A percentile compares a stretch with the other conserved stretches of the same genome.
Conservation (phyloP, 2,888 invertebrate genomes). For the Protophormia terraenovae region DNA sequence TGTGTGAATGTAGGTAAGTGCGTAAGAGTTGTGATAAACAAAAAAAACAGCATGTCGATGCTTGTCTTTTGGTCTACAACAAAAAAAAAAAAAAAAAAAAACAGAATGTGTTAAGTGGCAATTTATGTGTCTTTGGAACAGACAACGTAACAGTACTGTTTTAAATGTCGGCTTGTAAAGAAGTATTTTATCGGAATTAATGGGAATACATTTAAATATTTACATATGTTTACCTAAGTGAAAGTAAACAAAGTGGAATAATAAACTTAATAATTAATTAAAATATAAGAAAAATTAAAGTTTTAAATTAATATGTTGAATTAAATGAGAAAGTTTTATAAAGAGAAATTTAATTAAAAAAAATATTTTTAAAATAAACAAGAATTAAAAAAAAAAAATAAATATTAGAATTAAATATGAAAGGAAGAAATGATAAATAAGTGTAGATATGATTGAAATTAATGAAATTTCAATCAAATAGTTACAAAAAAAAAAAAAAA, state of each 20-base stretch:
- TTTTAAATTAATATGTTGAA: too few species aligned
- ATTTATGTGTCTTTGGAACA: slow-evolving; percentile 9
- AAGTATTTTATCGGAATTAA: neutral
- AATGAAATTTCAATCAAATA: too few species aligned
- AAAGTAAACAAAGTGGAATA: too few species aligned
- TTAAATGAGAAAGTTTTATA: too few species aligned
- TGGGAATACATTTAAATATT: neutral
- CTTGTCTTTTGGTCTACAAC: neutral
- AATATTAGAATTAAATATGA: too few species aligned
- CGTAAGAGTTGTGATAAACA: neutral
- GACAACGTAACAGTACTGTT: slow-evolving; percentile 40
- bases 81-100: too few species aligned
- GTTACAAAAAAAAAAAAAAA: neutral
- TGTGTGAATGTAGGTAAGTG: neutral
- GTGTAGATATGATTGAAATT: too few species aligned
- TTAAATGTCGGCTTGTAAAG: slow-evolving; percentile 31
- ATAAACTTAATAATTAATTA: too few species aligned
- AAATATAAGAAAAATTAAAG: too few species aligned
- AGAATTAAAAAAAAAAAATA: too few species aligned
- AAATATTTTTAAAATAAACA: too few species aligned
- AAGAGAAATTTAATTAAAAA: neutral
- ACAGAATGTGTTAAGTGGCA: slow-evolving; percentile 27
- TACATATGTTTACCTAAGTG: neutral
- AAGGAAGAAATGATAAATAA: too few species aligned
- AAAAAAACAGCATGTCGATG: slow-evolving; percentile 28